These are phyloP conservation scores for Apodemia mormo DNA, from an alignment of 2,888 invertebrate species.

Conservation along the genomic window DNA sequence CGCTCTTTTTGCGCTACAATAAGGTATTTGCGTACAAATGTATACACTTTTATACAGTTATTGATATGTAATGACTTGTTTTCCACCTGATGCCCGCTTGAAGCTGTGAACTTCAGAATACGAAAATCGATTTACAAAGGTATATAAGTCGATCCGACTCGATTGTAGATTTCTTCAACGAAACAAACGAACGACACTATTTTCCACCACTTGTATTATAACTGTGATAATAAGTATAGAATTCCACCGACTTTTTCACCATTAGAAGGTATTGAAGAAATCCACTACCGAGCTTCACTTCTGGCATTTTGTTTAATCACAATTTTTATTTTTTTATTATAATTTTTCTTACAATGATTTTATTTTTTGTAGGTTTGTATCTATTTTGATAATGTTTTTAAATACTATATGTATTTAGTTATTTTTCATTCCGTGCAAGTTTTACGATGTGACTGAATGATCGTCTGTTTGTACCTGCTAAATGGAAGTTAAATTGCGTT, in stretches of 20 bases:
- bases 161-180: slow-evolving; percentile 76
- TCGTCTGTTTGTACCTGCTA: slow-evolving; percentile 65
- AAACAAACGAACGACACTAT: slow-evolving; percentile 62
- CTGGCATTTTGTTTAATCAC: slow-evolving; percentile 67
- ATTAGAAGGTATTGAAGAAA: slow-evolving; percentile 72
- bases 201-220: slow-evolving; percentile 75
- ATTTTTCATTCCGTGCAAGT: slow-evolving; percentile 77
- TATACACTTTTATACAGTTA: slow-evolving; percentile 15
- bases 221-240: slow-evolving; percentile 80
- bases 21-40: slow-evolving; percentile 14
- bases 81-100: slow-evolving; percentile 11
- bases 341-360: slow-evolving; percentile 70
- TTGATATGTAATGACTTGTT: slow-evolving; percentile 5
- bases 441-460: slow-evolving; percentile 62
- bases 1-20: neutral
- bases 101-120: slow-evolving; percentile 11
- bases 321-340: slow-evolving; percentile 67
- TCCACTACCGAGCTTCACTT: slow-evolving; percentile 62
- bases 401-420: slow-evolving; percentile 76
- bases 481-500: slow-evolving; percentile 49
- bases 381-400: slow-evolving; percentile 73
- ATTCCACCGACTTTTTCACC: slow-evolving; percentile 73
- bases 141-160: slow-evolving; percentile 43
- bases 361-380: slow-evolving; percentile 50
- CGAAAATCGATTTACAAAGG: slow-evolving; percentile 13